Conservation (phyloP, 2,797 vertebrate species). For the Crax fasciolata region DNA sequence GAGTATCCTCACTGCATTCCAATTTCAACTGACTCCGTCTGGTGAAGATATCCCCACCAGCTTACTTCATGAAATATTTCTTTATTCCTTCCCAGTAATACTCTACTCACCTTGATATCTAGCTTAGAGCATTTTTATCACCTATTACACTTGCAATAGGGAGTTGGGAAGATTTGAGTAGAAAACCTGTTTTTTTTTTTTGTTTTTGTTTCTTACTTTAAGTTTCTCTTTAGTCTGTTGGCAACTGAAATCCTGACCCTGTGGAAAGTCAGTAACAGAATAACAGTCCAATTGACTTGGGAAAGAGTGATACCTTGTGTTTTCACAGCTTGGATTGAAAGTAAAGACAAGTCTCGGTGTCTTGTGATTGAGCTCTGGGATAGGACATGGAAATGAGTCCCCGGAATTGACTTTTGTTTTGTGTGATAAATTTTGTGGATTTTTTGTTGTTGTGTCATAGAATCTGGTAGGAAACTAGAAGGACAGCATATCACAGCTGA, state of each 20-base stretch:
- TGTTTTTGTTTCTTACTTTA: rapidly evolving
- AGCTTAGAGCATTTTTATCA: neutral
- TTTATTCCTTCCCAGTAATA: neutral
- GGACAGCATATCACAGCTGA: neutral
- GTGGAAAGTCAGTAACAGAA: neutral
- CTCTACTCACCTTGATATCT: neutral
- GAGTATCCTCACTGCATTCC: neutral
- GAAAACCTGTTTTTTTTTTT: neutral
- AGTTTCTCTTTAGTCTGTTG: neutral
- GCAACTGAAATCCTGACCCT: neutral
- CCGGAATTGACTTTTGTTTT: constrained; percentile 47
- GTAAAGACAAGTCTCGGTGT: neutral
- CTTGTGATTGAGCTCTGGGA: constrained; percentile 3
- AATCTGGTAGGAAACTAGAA: constrained; percentile 12
- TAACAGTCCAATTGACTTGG: neutral
- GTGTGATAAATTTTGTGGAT: constrained; percentile 5
- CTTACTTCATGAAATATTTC: neutral
- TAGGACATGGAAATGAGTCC: neutral
- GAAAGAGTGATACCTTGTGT: neutral
- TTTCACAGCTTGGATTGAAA: neutral
- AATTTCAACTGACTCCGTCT: neutral
- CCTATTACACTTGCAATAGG: neutral
- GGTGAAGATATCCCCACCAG: neutral
- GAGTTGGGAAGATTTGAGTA: neutral
- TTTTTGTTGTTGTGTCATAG: neutral